These are phyloP conservation scores for Drosophila paranaensis DNA, from an alignment of 2,888 invertebrate species.

Conservation along the genomic window DNA sequence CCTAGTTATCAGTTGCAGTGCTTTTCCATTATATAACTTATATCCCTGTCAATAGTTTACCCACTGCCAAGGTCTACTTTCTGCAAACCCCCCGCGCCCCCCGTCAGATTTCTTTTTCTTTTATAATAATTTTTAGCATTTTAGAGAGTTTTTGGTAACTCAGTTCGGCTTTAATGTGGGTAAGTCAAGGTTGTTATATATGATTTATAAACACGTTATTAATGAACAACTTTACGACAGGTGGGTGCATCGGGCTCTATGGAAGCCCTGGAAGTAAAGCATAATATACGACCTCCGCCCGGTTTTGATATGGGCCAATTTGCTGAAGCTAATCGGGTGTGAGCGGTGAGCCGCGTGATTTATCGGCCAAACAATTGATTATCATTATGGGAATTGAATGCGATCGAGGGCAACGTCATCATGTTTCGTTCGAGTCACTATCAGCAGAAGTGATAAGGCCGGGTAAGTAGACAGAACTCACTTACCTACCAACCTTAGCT, in stretches of 20 bases:
- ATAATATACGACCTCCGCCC: conserved; percentile 27
- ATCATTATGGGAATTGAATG: conserved; percentile 24
- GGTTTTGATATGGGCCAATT: conserved; percentile 53
- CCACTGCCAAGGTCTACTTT: neutral
- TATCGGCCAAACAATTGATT: conserved; percentile 43
- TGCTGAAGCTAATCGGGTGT: conserved; percentile 44
- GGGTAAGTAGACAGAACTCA: conserved; percentile 26
- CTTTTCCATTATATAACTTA: too few relatives aligned
- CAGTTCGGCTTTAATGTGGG: neutral
- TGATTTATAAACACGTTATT: neutral
- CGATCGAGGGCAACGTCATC: conserved; percentile 34
- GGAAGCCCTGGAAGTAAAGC: neutral
- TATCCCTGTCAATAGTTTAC: too few relatives aligned
- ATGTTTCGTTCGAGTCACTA: conserved; percentile 18
- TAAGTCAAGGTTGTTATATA: neutral
- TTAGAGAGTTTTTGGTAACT: neutral
- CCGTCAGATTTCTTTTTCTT: neutral
- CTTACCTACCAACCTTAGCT: neutral
- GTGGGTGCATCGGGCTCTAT: neutral
- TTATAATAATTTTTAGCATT: neutral
- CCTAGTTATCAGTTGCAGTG: too few relatives aligned
- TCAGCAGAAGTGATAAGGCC: conserved; percentile 37
- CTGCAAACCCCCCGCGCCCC: too few relatives aligned
- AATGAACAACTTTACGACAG: conserved; percentile 3
- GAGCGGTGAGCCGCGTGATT: conserved; percentile 52